phyloP scores from a whole-genome alignment of 2,113 vertebrate genomes.

The Mirza zaza region DNA sequence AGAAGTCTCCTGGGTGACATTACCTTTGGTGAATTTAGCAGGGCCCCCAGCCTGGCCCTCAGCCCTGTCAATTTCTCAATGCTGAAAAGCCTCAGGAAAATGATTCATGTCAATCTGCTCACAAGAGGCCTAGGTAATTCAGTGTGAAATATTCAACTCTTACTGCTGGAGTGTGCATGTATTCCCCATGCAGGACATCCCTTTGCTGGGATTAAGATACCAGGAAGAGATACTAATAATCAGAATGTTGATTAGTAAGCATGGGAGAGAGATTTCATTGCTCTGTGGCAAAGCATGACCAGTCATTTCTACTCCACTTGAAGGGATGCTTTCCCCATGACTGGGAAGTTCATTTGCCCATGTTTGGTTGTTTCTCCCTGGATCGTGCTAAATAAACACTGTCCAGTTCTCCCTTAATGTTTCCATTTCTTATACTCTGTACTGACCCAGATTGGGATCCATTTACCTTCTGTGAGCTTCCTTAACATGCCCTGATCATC shows the following conservation, averaged over 20 bases:
- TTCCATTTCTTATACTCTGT: background rate
- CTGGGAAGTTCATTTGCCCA: background rate
- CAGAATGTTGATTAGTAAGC: background rate
- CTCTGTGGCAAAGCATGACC: background rate
- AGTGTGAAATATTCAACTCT: background rate
- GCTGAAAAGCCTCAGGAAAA: background rate
- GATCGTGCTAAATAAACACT: background rate
- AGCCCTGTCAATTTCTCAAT: background rate
- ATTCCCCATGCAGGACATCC: background rate
- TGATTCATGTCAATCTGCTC: background rate
- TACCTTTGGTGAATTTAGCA: background rate
- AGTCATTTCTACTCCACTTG: background rate
- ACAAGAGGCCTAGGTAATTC: background rate
- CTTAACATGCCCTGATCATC: background rate
- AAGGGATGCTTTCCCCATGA: background rate
- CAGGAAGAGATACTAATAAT: background rate
- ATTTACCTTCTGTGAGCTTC: background rate
- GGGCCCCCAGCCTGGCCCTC: background rate
- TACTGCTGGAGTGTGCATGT: background rate
- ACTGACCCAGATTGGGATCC: background rate
- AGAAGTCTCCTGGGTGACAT: background rate
- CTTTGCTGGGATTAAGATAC: background rate
- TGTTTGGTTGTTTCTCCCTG: background rate
- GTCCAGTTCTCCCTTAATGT: background rate
- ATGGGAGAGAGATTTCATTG: background rate